A percentile compares a stretch with the other conserved stretches of the same genome.
These are phyloP conservation scores for Bergia sp. DNA, from an alignment of 92 coral and sea anemone genomes.

Conservation along the genomic window DNA sequence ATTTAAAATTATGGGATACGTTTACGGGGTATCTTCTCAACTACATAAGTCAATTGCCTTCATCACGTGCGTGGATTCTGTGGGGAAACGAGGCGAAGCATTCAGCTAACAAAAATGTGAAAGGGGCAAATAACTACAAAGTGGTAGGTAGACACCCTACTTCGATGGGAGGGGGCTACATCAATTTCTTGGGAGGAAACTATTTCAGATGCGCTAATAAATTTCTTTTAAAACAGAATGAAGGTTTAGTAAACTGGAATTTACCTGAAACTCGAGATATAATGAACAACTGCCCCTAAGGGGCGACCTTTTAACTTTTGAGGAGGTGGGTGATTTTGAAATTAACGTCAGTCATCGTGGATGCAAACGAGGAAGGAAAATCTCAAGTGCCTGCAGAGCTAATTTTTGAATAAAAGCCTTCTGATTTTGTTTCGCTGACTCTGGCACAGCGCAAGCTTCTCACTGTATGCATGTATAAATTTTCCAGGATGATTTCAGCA, in stretches of 20 bases:
- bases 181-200: slow-evolving; percentile 5
- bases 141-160: slow-evolving; percentile 25
- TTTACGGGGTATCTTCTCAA: background rate
- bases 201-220: slow-evolving; percentile 35
- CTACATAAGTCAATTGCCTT: background rate
- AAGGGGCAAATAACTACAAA: background rate
- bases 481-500: no score
- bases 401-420: no score
- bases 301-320: no score
- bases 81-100: background rate
- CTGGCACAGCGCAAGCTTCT: no score
- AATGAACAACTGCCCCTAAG: background rate
- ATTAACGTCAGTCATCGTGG: no score
- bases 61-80: slow-evolving; percentile 12
- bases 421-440: no score
- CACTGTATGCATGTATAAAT: no score
- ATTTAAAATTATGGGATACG: background rate
- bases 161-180: background rate
- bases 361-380: no score
- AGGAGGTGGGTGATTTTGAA: no score
- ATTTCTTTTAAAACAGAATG: background rate
- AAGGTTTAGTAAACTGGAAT: background rate
- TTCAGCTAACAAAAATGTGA: background rate
- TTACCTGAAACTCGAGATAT: background rate
- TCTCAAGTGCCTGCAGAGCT: no score